Conservation (phyloP, 30 jellyfish, hydroid and myxozoan species). For the Chrysaora quinquecirrha region DNA sequence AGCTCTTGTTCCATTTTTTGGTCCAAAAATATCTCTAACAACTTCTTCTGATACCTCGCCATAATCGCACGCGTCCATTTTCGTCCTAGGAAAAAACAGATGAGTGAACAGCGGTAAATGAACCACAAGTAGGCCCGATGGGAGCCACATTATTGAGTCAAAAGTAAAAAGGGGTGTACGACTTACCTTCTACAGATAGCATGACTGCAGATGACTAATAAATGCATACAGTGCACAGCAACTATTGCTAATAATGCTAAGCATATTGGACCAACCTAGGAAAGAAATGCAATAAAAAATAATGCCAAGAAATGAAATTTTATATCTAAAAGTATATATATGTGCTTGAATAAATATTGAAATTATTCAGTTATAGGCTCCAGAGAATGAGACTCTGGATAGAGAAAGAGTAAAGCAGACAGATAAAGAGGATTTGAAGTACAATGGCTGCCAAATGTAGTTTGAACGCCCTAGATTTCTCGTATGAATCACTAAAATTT, state of each 20-base stretch:
- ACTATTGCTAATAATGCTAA: conserved; percentile 93
- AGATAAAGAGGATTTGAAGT: too few relatives aligned
- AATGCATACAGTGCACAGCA: conserved; percentile 99
- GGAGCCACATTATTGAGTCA: too few relatives aligned
- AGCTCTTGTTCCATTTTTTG: conserved; percentile 79
- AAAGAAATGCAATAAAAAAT: not conserved
- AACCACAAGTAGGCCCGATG: not conserved
- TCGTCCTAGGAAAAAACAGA: conserved; percentile 46
- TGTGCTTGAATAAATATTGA: too few relatives aligned
- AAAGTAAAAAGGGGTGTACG: too few relatives aligned
- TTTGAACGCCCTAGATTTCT: too few relatives aligned
- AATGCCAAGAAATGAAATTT: not conserved
- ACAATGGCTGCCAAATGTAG: too few relatives aligned
- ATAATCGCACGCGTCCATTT: conserved; percentile 80
- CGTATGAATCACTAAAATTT: too few relatives aligned
- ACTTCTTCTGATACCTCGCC: conserved; percentile 91
- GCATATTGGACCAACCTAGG: conserved; percentile 97
- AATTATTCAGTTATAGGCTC: too few relatives aligned
- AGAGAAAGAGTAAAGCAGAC: too few relatives aligned
- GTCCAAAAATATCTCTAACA: conserved; percentile 47
- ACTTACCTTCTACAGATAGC: conserved; percentile 85
- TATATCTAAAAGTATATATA: too few relatives aligned
- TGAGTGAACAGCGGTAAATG: not conserved
- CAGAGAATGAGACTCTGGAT: too few relatives aligned
- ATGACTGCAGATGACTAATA: conserved; percentile 93